Conservation (phyloP, 2,113 vertebrate genomes). For the Lichenostomus cassidix region DNA sequence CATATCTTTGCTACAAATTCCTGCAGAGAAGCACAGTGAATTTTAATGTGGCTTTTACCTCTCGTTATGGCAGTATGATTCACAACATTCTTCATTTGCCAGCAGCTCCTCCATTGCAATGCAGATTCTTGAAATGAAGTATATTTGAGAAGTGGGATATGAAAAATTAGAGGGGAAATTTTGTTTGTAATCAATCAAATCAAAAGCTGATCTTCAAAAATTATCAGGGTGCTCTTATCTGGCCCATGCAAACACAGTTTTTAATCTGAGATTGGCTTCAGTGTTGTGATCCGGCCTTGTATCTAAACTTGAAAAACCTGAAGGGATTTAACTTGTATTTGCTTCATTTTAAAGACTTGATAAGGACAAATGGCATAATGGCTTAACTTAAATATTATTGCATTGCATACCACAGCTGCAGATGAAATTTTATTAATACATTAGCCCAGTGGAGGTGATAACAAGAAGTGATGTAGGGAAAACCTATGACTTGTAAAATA, state of each 20-base stretch:
- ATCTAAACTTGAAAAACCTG: background rate
- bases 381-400: background rate
- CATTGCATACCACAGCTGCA: background rate
- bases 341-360: background rate
- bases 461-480: background rate
- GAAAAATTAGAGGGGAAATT: background rate
- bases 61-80: background rate
- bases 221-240: background rate
- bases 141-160: background rate
- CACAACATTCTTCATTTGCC: background rate
- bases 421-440: background rate
- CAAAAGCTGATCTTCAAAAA: background rate
- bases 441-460: background rate
- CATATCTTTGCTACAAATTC: background rate
- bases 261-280: background rate
- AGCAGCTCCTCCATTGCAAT: background rate
- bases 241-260: background rate
- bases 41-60: slow-evolving; percentile 18
- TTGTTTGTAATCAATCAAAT: background rate
- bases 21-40: background rate
- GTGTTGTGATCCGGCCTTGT: background rate
- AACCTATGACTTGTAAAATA: background rate
- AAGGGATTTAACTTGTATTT: background rate
- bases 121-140: background rate
- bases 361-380: background rate